Base-by-base conservation (phyloP, 92 coral and sea anemone species). In the Phenganax subtilis region DNA sequence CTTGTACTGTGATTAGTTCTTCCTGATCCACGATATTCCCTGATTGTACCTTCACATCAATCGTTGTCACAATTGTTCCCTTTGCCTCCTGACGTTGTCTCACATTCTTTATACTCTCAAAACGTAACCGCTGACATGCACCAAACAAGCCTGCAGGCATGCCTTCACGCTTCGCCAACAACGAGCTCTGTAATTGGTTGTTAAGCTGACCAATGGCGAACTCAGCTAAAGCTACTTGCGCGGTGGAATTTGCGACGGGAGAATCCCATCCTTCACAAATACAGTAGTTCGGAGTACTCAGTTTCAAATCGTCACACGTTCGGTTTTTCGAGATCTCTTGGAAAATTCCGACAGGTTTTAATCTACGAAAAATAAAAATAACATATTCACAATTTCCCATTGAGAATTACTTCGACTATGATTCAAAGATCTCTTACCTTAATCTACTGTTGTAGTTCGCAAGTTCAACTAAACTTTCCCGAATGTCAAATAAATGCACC, bases 161-260 rank as follows among this genome's bases (percentile, higher is more conserved):
- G 12, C 17, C 20, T 10, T 61, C 51, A 60, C 83, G 72, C 11
- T 57, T 16, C 20, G 56, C 83, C 16, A 79, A 51, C 12, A 79
- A 60, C 11, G 74, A 7, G 16, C 56, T 76, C 75, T 81, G 86
- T 17, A 94, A 61, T 61, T 72, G 60, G 81, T 91, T 87, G 61
- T 94, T 94, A 25, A 94, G 84, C 62, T 91, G 75, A 3, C 98
- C 98, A 55, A 90, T 83, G 14, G 96, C 98, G 72, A 94, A 94
- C 85, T 94, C 98, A 6, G 85, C 97, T 30, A 87, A 59, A 12
- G 97, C 89, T 44, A 86, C 54, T 11, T 56, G 85, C 52, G 73
- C 57, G 14, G 91, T 65, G 71, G 90, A 84, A 54, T 90, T 91
- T 10, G 67, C 76, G 0, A 91, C 83, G 1, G 89, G 90, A 27